A percentile compares a stretch with the other conserved stretches of the same genome.
Conservation (phyloP, 2,113 vertebrate species). For the Nothocercus julius region DNA sequence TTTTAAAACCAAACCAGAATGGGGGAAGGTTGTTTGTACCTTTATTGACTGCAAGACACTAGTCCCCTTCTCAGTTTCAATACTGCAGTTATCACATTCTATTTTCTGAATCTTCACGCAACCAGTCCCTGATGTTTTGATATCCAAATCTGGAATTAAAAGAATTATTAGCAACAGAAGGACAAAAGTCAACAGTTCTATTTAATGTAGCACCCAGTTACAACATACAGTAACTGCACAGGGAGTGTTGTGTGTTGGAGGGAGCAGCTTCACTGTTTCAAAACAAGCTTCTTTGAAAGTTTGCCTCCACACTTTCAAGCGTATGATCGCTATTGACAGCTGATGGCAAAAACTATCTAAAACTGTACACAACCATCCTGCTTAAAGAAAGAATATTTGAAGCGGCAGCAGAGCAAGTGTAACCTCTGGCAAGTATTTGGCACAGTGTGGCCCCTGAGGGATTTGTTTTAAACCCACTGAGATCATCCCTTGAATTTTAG, state of each 20-base stretch:
- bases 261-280: not conserved
- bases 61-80: slow-evolving; percentile 86
- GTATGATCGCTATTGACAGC: rapidly evolving
- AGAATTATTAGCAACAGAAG: slow-evolving; percentile 13
- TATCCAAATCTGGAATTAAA: slow-evolving; percentile 86
- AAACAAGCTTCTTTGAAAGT: not conserved
- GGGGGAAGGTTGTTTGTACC: slow-evolving; percentile 71
- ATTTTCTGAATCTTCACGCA: slow-evolving; percentile 87
- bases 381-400: not conserved
- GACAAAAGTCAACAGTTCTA: not conserved
- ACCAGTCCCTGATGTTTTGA: slow-evolving; percentile 84
- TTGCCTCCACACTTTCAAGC: rapidly evolving
- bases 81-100: slow-evolving; percentile 88
- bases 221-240: not conserved
- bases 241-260: not conserved
- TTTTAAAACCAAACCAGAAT: not conserved
- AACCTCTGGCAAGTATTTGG: not conserved
- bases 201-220: not conserved
- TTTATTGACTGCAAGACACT: slow-evolving; percentile 89
- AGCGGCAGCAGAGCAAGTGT: not conserved
- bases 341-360: not conserved
- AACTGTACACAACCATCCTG: not conserved
- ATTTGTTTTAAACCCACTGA: not conserved
- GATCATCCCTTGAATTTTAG: too few species aligned
- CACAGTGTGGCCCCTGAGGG: not conserved